These are phyloP conservation scores for Panagrolaimus sp. DNA, from an alignment of 1,140 invertebrate species.

Conservation along the genomic window DNA sequence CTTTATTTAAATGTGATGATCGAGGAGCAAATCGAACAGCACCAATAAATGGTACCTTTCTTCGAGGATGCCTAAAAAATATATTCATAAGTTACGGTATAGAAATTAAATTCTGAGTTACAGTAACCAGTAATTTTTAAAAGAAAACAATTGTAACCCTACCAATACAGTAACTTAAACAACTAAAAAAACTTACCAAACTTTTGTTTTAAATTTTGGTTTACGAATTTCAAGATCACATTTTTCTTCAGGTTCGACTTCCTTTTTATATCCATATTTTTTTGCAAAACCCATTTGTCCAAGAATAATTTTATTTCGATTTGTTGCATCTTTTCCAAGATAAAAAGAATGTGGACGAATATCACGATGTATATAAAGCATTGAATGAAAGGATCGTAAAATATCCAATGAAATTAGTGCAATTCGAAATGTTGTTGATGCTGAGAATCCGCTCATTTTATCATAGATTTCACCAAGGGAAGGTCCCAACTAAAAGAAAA, in stretches of 20 bases:
- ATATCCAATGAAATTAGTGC: neutral
- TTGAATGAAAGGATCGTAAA: neutral
- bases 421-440: neutral
- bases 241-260: conserved; percentile 15
- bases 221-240: conserved; percentile 15
- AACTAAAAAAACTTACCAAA: neutral
- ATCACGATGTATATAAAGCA: conserved; percentile 6
- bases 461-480: neutral
- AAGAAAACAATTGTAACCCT: neutral
- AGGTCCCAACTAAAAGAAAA: neutral
- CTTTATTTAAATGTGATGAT: neutral
- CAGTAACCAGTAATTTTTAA: neutral
- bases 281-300: neutral
- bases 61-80: conserved; percentile 3
- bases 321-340: neutral
- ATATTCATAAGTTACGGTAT: too few species aligned
- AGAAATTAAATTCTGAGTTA: too few species aligned
- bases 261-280: neutral
- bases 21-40: neutral
- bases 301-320: neutral
- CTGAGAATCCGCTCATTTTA: neutral
- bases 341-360: neutral
- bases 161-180: too few species aligned
- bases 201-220: conserved; percentile 13
- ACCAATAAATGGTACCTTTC: conserved; percentile 2